These are phyloP conservation scores for Phortica magna DNA, from an alignment of 2,888 invertebrate genomes.

Conservation along the genomic window DNA sequence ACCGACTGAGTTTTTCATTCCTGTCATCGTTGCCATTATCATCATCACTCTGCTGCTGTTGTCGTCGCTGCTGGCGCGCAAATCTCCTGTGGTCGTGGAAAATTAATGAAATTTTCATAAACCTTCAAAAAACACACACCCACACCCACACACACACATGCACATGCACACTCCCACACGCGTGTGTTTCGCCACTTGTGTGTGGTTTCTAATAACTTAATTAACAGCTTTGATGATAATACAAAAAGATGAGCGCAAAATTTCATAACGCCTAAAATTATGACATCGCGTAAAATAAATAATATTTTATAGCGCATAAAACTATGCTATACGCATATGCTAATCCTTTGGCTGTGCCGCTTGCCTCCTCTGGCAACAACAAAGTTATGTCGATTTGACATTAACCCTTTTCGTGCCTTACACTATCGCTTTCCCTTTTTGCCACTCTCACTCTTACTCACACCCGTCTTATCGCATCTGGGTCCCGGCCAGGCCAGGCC, in stretches of 20 bases:
- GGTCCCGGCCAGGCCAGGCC: not conserved
- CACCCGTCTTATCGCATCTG: not conserved
- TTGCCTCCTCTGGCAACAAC: not conserved
- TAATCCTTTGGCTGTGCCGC: conserved; percentile 38
- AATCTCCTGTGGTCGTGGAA: conserved; percentile 67
- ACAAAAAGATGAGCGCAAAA: not conserved
- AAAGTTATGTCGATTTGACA: not conserved
- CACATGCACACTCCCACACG: not conserved
- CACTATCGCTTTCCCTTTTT: conserved; percentile 30
- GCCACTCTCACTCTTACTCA: not conserved
- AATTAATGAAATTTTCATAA: conserved; percentile 73
- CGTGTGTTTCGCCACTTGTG: conserved; percentile 37
- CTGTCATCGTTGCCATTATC: conserved; percentile 28
- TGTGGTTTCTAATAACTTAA: conserved; percentile 69
- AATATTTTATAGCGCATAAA: conserved; percentile 62
- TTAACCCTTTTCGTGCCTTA: conserved; percentile 52
- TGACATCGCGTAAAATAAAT: conserved; percentile 57
- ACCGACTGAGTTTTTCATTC: conserved; percentile 26
- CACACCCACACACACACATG: not conserved
- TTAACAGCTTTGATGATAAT: conserved; percentile 59
- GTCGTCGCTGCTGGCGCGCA: conserved; percentile 21
- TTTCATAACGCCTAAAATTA: conserved; percentile 33
- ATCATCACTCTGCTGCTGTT: not conserved
- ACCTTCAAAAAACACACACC: conserved; percentile 45
- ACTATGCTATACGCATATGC: conserved; percentile 65